phyloP scores from a whole-genome alignment of 2,888 invertebrate species.

The Lysandra coridon region DNA sequence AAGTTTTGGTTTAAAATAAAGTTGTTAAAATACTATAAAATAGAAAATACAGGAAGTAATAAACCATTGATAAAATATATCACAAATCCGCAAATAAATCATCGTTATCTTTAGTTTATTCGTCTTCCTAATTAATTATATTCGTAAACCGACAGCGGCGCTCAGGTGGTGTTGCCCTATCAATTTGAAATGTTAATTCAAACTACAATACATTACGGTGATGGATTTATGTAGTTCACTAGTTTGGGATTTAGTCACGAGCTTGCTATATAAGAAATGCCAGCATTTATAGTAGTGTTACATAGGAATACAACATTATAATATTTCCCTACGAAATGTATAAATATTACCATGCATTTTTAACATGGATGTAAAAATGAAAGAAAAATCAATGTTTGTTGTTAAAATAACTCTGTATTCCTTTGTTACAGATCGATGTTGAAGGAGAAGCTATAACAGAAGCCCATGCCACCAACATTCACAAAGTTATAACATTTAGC shows the following conservation, averaged over 20 bases:
- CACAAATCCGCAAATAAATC: neutral
- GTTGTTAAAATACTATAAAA: neutral
- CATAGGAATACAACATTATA: neutral
- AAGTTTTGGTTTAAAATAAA: neutral
- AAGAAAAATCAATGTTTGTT: too few relatives aligned
- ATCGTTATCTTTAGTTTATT: slow-evolving; percentile 12
- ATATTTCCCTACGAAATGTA: neutral
- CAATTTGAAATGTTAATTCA: slow-evolving; percentile 31
- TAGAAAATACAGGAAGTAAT: neutral
- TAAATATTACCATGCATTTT: too few relatives aligned
- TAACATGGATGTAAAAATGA: too few relatives aligned
- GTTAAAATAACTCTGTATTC: slow-evolving; percentile 39
- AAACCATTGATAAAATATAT: neutral
- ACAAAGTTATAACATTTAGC: slow-evolving; percentile 69
- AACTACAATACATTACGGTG: slow-evolving; percentile 17
- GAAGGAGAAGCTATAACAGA: slow-evolving; percentile 44
- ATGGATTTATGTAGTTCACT: slow-evolving; percentile 28
- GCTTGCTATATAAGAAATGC: neutral
- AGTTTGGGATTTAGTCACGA: slow-evolving; percentile 1
- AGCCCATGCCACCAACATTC: slow-evolving; percentile 60
- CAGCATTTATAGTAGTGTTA: neutral
- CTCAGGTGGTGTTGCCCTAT: slow-evolving; percentile 26
- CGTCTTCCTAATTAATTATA: slow-evolving; percentile 18
- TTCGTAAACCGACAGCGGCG: slow-evolving; percentile 7
- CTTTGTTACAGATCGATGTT: slow-evolving; percentile 64